phyloP scores from a whole-genome alignment of 2,888 invertebrate species.

The Odontomyia ornata region DNA sequence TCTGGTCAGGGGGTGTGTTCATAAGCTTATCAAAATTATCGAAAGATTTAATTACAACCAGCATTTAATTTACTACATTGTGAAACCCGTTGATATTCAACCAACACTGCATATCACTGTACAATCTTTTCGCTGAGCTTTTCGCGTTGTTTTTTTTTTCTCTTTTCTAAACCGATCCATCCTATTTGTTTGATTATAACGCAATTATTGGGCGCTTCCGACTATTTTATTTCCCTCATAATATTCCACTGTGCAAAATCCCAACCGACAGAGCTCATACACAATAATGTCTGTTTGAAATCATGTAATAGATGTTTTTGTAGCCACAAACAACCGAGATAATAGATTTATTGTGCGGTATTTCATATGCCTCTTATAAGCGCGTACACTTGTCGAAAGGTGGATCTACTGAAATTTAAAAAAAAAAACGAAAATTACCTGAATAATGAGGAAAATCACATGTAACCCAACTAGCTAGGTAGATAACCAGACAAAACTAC shows the following conservation, averaged over 20 bases:
- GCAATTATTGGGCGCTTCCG: conserved; percentile 2
- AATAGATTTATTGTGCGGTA: neutral
- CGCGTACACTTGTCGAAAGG: neutral
- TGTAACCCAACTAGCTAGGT: neutral
- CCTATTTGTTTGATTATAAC: no score
- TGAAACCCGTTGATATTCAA: no score
- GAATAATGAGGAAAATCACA: neutral
- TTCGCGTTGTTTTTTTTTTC: no score
- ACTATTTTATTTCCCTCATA: neutral
- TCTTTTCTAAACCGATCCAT: no score
- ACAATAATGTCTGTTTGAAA: neutral
- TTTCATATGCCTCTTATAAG: no score
- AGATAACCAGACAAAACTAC: neutral
- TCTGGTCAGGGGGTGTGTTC: no score
- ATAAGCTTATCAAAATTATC: no score
- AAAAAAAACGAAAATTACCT: neutral
- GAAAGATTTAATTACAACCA: no score
- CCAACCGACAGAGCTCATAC: neutral
- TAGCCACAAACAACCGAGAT: neutral
- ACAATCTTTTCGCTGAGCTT: no score
- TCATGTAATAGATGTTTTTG: neutral
- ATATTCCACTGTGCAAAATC: neutral
- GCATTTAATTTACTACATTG: no score
- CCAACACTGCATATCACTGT: no score
- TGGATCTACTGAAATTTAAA: neutral